Conservation (phyloP, 2,797 vertebrate genomes). For the Garrulus glandarius region DNA sequence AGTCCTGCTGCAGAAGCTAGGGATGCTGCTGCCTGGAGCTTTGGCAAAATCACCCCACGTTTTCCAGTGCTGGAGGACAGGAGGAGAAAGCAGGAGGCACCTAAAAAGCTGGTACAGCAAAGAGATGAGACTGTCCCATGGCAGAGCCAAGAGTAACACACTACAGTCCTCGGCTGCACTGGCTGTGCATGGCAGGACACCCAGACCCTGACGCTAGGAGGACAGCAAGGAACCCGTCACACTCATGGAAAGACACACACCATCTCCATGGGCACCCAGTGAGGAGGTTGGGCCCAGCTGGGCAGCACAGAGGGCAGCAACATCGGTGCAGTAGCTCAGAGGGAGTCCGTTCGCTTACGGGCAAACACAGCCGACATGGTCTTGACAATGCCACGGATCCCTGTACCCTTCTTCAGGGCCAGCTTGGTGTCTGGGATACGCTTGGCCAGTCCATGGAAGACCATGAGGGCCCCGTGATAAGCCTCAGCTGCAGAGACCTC, state of each 20-base stretch:
- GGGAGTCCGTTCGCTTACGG: slow-evolving; percentile 77
- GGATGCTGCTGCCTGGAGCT: not conserved
- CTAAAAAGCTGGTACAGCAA: not conserved
- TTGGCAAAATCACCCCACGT: not conserved
- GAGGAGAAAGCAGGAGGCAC: not conserved
- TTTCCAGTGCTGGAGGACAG: not conserved
- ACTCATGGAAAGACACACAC: not conserved
- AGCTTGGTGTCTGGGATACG: slow-evolving; percentile 73
- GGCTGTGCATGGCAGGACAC: not conserved
- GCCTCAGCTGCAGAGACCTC: slow-evolving; percentile 82
- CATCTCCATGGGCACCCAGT: not conserved
- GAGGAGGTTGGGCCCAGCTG: not conserved
- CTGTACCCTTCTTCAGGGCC: slow-evolving; percentile 71
- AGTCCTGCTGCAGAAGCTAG: not conserved
- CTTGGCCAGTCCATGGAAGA: slow-evolving; percentile 78
- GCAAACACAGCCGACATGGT: slow-evolving; percentile 80
- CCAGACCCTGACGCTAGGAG: not conserved
- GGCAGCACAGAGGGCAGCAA: not conserved
- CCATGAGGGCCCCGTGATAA: slow-evolving; percentile 79
- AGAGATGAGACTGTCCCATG: not conserved
- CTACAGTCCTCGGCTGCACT: not conserved
- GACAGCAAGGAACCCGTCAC: not conserved
- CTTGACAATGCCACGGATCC: slow-evolving; percentile 80
- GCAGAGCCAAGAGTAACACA: not conserved
- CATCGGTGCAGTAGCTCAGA: slow-evolving; percentile 19